Evolutionary conservation across 2,797 vertebrate genomes (phyloP), one percentile per base, ranked within the genome.

Genomic region (Megaceryle alcyon): DNA sequence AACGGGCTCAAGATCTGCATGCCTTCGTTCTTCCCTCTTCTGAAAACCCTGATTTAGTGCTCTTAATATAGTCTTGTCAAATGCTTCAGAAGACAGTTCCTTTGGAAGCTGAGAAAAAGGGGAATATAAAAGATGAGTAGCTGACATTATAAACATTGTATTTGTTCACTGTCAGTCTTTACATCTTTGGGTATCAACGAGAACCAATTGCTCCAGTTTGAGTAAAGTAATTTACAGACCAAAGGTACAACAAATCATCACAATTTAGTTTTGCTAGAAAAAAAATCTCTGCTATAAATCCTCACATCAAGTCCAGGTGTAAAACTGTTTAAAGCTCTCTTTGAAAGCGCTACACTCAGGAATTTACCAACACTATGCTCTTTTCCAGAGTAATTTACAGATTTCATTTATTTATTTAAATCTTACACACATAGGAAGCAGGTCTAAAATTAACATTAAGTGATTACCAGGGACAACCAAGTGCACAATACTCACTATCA

Each of bases 51-150:
- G 98, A 97, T 98, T 99, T 96, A 99, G 98, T 96, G 99, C 98
- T 95, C 97, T 97, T 92, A 99, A 97, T 94, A 99, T 99, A 95
- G 98, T 98, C 97, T 98, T 99, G 97, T 99, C 99, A 98, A 99
- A 99, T 26, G 98, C 98, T 97, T 99, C 98, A 22, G 98, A 98
- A 93, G 98, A 98, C 61, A 99, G 97, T 96, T 99, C 98, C 97
- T 99, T 99, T 73, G 99, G 99, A 98, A 99, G 99, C 99, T 99
- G 97, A 86, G 82, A 94, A 94, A 88, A 94, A 29, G 41, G 28
- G n/a, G 59, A 51, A 87, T 13, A 28, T 54, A 37, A 89, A 82
- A 95, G 91, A 82, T 14, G 7, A 80, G 60, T 51, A 82, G 68
- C 2, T 87, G 71, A 80, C 71, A 75, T 86, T 91, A 82, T 72